Conservation (phyloP, 2,797 vertebrate species). For the Acipenser ruthenus region DNA sequence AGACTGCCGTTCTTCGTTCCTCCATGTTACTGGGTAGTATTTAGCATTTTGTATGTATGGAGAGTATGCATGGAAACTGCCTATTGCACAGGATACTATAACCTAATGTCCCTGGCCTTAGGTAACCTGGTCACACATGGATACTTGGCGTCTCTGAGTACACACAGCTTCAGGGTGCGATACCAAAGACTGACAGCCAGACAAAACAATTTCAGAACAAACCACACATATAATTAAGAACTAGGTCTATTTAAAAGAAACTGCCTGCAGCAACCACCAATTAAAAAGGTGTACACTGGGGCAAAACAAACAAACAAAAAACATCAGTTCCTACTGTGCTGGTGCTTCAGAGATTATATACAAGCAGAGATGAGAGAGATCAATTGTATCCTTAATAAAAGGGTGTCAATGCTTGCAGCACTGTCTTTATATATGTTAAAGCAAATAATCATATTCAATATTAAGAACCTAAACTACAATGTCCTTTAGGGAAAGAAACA, state of each 20-base stretch:
- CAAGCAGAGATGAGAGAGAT: background rate
- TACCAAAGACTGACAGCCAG: background rate
- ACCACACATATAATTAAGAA: background rate
- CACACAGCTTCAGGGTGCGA: background rate
- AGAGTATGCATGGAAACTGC: background rate
- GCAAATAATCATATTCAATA: background rate
- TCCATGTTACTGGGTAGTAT: no score
- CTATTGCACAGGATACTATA: background rate
- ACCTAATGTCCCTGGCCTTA: background rate
- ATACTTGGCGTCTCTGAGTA: background rate
- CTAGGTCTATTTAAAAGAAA: background rate
- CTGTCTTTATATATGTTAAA: background rate
- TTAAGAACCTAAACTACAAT: background rate
- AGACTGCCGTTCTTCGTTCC: no score
- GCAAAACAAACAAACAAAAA: background rate
- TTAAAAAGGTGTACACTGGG: background rate
- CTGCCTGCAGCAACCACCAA: constrained; percentile 4
- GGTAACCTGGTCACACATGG: background rate
- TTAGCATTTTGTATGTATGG: no score
- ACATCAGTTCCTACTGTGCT: background rate
- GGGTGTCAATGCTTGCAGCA: background rate
- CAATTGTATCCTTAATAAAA: background rate
- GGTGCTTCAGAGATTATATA: background rate
- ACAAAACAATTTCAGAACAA: background rate
- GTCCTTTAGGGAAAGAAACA: no score